Evolutionary conservation across 37 sponge, comb jelly and placozoan genomes (phyloP), one percentile per base, ranked within the genome.

Genomic region (Bolinopsis microptera): DNA sequence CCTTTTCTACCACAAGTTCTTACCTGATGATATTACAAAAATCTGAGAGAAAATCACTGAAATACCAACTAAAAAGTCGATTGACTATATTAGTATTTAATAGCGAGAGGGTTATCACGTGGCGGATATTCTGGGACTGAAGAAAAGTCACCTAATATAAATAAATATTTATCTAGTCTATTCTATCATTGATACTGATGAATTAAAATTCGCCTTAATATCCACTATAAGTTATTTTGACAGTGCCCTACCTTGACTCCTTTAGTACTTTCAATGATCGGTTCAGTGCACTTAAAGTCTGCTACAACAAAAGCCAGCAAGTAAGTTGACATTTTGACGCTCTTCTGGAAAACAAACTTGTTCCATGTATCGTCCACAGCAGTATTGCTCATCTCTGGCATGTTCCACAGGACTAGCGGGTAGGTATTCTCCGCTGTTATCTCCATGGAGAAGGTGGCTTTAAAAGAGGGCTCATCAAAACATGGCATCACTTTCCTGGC

Each of bases 231-330:
- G n/a, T n/a, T n/a, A n/a, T n/a, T n/a, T n/a, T n/a, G n/a, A n/a
- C n/a, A n/a, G n/a, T n/a, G n/a, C n/a, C n/a, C n/a, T 18, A 77
- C 80, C 80, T 77, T 77, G 80, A 77, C 80, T 34, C 37, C 80
- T 3, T 39, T 69, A 40, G 28, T 37, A 18, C 31, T 92, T 16
- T 32, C 61, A 2, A 92, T 2, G 61, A 18, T 3, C 3, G 23
- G 23, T 8, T 37, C 90, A 86, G 90, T 86, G 39, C 90, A 86
- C 27, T 37, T 38, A 26, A 93, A 93, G 39, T 93, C 93, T 32
- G 93, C 93, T 3, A 93, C 39, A 69, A 93, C 48, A 30, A 93
- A 93, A 35, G 93, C 93, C 38, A 93, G 93, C 24, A 93, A 39
- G 35, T 93, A 93, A 9, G 93, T 74, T 0, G 76, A 74, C 93